phyloP scores from a whole-genome alignment of 2,797 vertebrate genomes.

The Trematomus bernacchii region DNA sequence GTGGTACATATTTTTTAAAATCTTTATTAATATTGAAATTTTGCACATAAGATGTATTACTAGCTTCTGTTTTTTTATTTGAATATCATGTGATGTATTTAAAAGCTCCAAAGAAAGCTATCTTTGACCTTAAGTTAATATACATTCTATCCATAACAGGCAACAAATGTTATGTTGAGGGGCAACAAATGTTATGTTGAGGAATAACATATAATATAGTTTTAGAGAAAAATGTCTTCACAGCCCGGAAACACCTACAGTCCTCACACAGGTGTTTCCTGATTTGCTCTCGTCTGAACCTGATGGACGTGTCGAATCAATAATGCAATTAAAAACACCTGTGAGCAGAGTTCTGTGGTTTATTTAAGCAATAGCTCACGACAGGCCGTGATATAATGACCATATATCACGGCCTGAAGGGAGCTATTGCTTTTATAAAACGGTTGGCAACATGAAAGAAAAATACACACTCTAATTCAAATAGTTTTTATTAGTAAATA shows the following conservation, averaged over 20 bases:
- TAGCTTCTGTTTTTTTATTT: not conserved
- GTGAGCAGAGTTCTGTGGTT: not conserved
- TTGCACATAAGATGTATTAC: not conserved
- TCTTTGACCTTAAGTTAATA: not conserved
- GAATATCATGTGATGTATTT: not conserved
- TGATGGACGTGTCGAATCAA: not conserved
- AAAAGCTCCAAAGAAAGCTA: not conserved
- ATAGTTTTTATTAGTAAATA: too few species aligned
- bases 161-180: not conserved
- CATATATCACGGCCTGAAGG: too few species aligned
- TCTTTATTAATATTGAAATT: not conserved
- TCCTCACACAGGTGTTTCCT: not conserved
- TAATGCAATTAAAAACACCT: not conserved
- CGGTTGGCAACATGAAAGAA: too few species aligned
- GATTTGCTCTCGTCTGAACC: not conserved
- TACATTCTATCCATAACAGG: not conserved
- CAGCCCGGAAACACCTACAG: not conserved
- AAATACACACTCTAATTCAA: too few species aligned
- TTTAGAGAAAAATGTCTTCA: not conserved
- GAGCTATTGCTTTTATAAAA: too few species aligned
- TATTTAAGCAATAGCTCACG: not conserved
- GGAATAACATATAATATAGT: not conserved
- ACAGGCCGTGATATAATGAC: too few species aligned
- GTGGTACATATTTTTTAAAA: not conserved
- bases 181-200: not conserved